Base-by-base conservation (phyloP, 2,797 vertebrate species). In the Otus scops region DNA sequence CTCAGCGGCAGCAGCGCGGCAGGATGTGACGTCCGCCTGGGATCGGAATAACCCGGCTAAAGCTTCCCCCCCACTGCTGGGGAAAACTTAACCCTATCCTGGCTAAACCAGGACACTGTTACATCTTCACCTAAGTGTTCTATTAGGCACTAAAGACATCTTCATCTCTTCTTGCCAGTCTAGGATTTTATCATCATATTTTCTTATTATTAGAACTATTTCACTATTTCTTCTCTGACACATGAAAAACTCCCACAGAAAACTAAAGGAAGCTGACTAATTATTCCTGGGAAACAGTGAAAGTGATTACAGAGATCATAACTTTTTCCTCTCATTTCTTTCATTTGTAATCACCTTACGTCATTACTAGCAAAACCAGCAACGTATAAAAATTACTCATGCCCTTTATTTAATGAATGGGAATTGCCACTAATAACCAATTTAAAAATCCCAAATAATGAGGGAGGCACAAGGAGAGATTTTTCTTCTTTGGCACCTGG, bases 231-330 rank as follows among this genome's bases (percentile, higher is more conserved):
- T 67, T 64, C 57, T 68, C 84, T 85, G 51, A 38, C 48, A 28
- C 34, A 9, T 7, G 21, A 63, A 69, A 53, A 86, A 24, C 34
- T 70, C 71, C 53, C 23, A 68, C 53, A 74, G 19, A 79, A 87
- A 53, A 10, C 54, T 65, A 71, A 38, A 77, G 65, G 76, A 92
- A 96, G 59, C 26, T 93, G 76, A 84, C 34, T 94, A 92, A 96
- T 86, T 84, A 36, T 86, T 81, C 85, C 81, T 61, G 54, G 80
- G 70, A 86, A 92, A 70, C 10, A 43, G 4, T 53, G 74, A 93
- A 83, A 86, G 81, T 86, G 50, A 13, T 86, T 20, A 30, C n/a
- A 69, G 51, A 92, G 9, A 32, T 4, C 23, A 11, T 8, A 9
- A 27, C 4, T 10, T 86, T 84, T 84, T 69, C 34, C 16, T 43